Conservation (phyloP, 2,113 vertebrate species). For the Thinocorus orbignyianus region DNA sequence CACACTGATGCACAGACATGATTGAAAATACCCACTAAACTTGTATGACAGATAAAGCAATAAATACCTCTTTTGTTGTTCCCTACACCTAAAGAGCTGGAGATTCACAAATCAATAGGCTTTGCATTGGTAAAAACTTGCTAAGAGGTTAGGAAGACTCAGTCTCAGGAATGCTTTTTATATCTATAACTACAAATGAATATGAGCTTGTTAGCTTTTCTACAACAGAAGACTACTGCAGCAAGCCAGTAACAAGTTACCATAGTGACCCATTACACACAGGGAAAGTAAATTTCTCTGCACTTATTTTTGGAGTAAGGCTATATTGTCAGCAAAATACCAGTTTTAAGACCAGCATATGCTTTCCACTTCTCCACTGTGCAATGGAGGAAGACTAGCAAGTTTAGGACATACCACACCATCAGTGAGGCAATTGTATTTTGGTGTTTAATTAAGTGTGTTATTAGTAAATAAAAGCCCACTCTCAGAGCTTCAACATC, state of each 20-base stretch:
- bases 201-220: neutral
- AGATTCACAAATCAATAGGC: neutral
- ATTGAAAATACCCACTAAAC: neutral
- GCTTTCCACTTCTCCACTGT: neutral
- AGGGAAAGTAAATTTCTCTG: neutral
- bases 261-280: neutral
- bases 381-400: neutral
- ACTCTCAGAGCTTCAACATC: neutral
- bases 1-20: neutral
- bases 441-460: neutral
- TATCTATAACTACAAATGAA: neutral
- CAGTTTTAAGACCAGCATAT: rapidly evolving
- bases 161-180: neutral
- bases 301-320: neutral
- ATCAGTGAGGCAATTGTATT: neutral
- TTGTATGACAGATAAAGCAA: neutral
- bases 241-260: neutral
- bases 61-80: neutral
- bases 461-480: neutral
- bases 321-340: neutral
- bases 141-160: neutral
- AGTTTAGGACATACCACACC: neutral
- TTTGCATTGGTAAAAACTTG: neutral
- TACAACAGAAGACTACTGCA: neutral
- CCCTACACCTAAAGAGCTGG: neutral